Evolutionary conservation across 2,888 invertebrate genomes (phyloP).

Genomic region (Pasiphila rectangulata): DNA sequence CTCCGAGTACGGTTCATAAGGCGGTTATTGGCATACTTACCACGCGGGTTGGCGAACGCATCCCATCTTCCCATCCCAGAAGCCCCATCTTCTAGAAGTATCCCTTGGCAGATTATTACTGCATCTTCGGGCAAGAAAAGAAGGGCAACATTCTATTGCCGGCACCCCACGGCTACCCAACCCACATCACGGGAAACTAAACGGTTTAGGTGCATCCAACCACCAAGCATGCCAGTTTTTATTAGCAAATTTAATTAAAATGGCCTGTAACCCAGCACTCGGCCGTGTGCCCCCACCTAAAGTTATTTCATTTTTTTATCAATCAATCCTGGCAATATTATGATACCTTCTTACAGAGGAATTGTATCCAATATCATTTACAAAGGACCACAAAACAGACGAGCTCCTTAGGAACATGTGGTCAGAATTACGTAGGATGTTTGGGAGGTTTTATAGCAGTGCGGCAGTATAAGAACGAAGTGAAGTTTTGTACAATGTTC

Average conservation of each 20-base stretch:
- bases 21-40: no score
- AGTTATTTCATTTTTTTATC: conserved; percentile 23
- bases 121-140: no score
- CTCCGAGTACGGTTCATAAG: no score
- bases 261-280: not conserved
- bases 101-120: no score
- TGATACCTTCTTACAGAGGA: conserved; percentile 2
- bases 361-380: conserved; percentile 10
- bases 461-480: not conserved
- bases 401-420: conserved; percentile 1
- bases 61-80: no score
- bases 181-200: no score
- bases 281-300: not conserved
- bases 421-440: conserved; percentile 7
- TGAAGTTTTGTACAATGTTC: conserved; percentile 1
- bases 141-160: no score
- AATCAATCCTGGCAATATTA: conserved; percentile 8
- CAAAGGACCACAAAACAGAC: conserved; percentile 1
- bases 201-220: not conserved
- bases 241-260: not conserved
- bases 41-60: no score
- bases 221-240: no score
- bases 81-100: no score
- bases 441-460: not conserved
- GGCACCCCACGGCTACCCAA: no score